These are phyloP conservation scores for Nothobranchius furzeri DNA, from an alignment of 2,113 vertebrate species.

Conservation along the genomic window DNA sequence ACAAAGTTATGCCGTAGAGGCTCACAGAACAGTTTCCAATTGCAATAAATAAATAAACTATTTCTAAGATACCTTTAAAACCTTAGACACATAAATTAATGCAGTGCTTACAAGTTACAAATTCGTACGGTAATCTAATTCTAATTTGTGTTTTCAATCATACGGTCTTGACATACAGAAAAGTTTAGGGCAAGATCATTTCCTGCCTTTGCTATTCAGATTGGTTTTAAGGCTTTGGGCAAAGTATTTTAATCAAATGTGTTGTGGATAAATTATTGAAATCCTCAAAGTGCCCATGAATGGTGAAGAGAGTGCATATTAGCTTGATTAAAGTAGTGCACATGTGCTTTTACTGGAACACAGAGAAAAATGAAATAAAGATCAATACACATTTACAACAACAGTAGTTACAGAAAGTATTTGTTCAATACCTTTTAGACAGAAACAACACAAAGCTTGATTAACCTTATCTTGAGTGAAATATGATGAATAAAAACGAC, in stretches of 20 bases:
- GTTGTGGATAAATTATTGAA: background rate
- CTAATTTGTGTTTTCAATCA: background rate
- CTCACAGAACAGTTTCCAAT: too few species aligned
- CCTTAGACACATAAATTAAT: background rate
- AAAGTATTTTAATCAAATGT: background rate
- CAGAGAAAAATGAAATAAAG: background rate
- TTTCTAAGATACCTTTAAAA: background rate
- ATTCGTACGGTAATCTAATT: background rate
- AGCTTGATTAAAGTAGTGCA: background rate
- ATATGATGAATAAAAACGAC: background rate
- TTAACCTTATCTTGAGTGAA: background rate
- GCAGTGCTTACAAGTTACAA: background rate
- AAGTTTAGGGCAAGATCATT: background rate
- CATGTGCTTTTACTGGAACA: background rate
- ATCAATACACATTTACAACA: background rate
- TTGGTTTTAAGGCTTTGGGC: conserved; percentile 7
- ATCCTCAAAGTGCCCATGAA: background rate
- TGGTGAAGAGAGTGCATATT: background rate
- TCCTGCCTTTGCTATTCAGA: background rate
- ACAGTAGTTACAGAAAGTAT: background rate
- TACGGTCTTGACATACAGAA: background rate
- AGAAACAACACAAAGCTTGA: background rate
- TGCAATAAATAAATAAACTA: too few species aligned
- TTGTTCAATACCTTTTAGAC: background rate
- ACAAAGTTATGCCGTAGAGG: too few species aligned